Conservation (phyloP, 2,888 invertebrate species). For the Acanthopleura granulata region DNA sequence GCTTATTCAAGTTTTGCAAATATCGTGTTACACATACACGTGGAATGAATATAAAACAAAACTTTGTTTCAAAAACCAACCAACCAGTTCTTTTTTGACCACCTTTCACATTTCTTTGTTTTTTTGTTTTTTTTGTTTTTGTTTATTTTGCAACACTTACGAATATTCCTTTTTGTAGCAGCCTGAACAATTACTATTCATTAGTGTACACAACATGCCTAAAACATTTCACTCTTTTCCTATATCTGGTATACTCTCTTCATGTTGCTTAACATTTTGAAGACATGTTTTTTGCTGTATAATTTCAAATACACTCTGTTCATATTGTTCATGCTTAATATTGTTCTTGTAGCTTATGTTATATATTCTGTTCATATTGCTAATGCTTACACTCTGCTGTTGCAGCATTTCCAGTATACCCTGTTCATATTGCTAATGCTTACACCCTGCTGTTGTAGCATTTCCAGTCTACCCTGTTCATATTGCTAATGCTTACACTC, state of each 20-base stretch:
- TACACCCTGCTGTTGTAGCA: neutral
- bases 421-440: slow-evolving; percentile 97
- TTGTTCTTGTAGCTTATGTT: slow-evolving; percentile 99
- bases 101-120: no score
- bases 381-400: slow-evolving; percentile 92
- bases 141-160: no score
- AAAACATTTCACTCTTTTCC: slow-evolving; percentile 94
- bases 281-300: slow-evolving; percentile 97
- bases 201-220: slow-evolving; percentile 57
- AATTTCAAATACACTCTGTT: slow-evolving; percentile 99
- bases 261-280: slow-evolving; percentile 97
- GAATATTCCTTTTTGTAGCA: no score
- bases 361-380: slow-evolving; percentile 97
- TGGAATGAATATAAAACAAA: no score
- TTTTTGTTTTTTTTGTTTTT: no score
- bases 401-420: slow-evolving; percentile 99
- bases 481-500: neutral
- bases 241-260: slow-evolving; percentile 99
- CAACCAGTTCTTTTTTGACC: no score
- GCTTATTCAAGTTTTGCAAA: no score
- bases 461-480: neutral
- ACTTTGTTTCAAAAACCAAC: no score
- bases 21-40: no score
- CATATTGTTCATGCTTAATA: slow-evolving; percentile 88
- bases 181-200: no score